A percentile compares a stretch with the other conserved stretches of the same genome.
Conservation (phyloP, 2,113 vertebrate species). For the Oncorhynchus mykiss region DNA sequence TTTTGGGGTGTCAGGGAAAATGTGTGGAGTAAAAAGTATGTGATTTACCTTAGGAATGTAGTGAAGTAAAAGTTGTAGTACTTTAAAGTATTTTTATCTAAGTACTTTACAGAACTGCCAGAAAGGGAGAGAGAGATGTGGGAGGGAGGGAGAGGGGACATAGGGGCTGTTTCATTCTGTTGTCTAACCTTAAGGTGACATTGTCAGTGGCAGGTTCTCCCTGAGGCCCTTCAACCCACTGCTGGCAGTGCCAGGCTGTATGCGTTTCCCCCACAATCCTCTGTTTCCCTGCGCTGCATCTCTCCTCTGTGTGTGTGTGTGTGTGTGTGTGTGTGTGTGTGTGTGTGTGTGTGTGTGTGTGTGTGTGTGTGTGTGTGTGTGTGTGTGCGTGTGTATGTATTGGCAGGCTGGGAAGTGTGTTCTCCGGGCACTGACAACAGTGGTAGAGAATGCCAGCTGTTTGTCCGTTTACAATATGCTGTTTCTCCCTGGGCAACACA, state of each 20-base stretch:
- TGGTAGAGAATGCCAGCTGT: too few relatives aligned
- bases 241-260: neutral
- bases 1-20: too few relatives aligned
- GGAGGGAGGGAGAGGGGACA: constrained; percentile 14
- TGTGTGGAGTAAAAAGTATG: too few relatives aligned
- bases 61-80: too few relatives aligned
- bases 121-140: neutral
- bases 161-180: neutral
- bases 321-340: too few relatives aligned
- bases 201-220: constrained; percentile 39
- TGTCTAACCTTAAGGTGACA: constrained; percentile 60
- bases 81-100: too few relatives aligned
- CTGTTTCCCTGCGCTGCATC: neutral
- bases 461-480: too few relatives aligned
- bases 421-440: neutral
- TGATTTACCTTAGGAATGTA: too few relatives aligned
- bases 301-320: constrained; percentile 1
- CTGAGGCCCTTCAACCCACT: constrained; percentile 39
- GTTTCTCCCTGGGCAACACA: too few relatives aligned
- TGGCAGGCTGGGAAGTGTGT: constrained; percentile 23
- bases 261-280: constrained; percentile 37
- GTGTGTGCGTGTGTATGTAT: constrained; percentile 9
- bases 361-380: neutral
- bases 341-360: neutral
- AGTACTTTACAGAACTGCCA: too few relatives aligned